Conservation (phyloP, 64 coral and sea anemone species). For the Orbicella faveolata region DNA sequence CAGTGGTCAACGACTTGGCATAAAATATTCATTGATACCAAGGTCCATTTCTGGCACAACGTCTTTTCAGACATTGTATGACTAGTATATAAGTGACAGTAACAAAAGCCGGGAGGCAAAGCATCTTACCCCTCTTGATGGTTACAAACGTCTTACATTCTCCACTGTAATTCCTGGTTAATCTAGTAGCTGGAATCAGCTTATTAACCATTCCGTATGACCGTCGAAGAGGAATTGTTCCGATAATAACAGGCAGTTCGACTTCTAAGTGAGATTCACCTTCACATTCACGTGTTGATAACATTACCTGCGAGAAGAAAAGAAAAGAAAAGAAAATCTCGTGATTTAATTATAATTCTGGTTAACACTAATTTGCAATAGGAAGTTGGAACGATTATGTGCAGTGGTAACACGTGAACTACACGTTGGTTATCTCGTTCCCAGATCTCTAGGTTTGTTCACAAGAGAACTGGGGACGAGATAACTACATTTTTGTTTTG, state of each 20-base stretch:
- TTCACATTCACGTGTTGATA: background rate
- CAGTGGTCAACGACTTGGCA: no score
- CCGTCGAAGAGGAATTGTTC: conserved; percentile 68
- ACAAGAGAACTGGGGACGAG: no score
- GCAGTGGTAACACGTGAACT: background rate
- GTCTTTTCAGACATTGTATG: background rate
- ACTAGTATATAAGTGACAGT: background rate
- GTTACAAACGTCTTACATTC: conserved; percentile 73
- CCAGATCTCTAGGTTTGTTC: no score
- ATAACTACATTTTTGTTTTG: no score
- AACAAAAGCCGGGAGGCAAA: background rate
- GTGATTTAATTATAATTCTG: background rate
- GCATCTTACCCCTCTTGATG: conserved; percentile 38
- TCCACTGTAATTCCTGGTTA: conserved; percentile 48
- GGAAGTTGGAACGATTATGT: no score
- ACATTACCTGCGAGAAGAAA: background rate
- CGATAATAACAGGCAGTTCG: conserved; percentile 75
- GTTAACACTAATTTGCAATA: no score
- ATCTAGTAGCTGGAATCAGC: conserved; percentile 45
- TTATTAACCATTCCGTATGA: conserved; percentile 74
- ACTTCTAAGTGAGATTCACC: conserved; percentile 60
- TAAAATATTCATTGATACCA: no score
- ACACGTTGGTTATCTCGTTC: no score
- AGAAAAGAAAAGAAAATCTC: background rate
- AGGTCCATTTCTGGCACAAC: no score